Conservation (phyloP, 2,888 invertebrate species). For the Eugnorisma glareosa region DNA sequence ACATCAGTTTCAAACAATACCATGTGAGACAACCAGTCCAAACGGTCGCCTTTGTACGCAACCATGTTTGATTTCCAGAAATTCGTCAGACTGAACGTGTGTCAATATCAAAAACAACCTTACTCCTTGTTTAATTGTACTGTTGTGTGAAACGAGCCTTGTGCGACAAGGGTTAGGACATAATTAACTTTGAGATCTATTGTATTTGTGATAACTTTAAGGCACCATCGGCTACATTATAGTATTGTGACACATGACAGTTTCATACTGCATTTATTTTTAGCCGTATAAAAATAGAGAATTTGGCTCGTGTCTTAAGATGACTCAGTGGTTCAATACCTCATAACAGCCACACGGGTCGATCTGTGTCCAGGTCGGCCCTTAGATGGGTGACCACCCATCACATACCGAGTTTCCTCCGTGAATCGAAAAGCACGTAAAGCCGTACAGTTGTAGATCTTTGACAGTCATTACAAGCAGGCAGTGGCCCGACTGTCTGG, state of each 20-base stretch:
- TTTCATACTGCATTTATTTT: not conserved
- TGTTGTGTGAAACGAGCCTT: conserved; percentile 6
- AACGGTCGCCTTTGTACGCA: conserved; percentile 19
- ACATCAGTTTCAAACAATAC: conserved; percentile 34
- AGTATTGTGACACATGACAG: not conserved
- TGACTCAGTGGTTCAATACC: no score
- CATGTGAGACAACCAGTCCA: not conserved
- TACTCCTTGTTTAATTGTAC: conserved; percentile 12
- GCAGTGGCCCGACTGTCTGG: not conserved
- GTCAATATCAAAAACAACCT: conserved; percentile 17
- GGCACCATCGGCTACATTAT: no score
- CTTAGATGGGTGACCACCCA: no score
- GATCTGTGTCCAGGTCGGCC: no score
- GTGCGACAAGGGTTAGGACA: not conserved
- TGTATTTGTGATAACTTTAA: not conserved
- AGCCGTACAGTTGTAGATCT: not conserved
- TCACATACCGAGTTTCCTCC: not conserved
- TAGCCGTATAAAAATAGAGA: not conserved
- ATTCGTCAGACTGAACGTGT: conserved; percentile 16
- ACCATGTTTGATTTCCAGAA: conserved; percentile 37
- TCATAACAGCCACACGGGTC: no score
- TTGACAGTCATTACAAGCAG: not conserved
- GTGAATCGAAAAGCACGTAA: not conserved
- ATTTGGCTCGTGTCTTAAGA: no score
- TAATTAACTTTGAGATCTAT: not conserved